phyloP scores from a whole-genome alignment of 2,797 vertebrate species.

The Gallinago solitaria region DNA sequence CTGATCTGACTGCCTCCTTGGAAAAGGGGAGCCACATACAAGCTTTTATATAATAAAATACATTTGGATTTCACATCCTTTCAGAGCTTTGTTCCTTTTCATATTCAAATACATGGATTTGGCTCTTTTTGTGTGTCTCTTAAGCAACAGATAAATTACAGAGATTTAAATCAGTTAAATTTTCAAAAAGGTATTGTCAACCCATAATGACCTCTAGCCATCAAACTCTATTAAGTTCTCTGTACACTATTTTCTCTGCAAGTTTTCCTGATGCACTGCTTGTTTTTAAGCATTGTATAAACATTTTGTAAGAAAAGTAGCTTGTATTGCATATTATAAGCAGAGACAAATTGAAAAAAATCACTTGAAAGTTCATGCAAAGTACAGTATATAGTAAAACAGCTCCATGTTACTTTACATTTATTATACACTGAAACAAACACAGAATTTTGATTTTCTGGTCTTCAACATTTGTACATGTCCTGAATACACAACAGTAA shows the following conservation, averaged over 20 bases:
- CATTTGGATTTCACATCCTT: neutral
- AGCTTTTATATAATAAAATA: neutral
- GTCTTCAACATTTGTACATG: neutral
- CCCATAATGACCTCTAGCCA: neutral
- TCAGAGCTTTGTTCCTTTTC: neutral
- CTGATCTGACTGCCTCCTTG: neutral
- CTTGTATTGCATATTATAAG: slow-evolving; percentile 19
- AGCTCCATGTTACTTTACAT: neutral
- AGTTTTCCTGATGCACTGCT: neutral
- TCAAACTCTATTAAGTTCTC: neutral
- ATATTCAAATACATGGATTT: neutral
- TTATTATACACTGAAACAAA: neutral
- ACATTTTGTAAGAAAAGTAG: neutral
- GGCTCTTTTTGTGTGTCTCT: neutral
- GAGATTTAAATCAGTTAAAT: neutral
- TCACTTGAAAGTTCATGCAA: neutral
- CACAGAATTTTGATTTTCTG: neutral
- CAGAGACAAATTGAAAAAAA: neutral
- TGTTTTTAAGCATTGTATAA: neutral
- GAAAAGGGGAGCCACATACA: neutral
- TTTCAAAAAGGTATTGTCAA: neutral
- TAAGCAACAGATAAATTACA: neutral
- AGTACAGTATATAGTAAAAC: neutral
- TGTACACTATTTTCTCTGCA: neutral
- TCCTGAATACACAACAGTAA: neutral